Evolutionary conservation across 2,113 vertebrate species (phyloP), one percentile per base, ranked within the genome.

Genomic region (Sylvia atricapilla): DNA sequence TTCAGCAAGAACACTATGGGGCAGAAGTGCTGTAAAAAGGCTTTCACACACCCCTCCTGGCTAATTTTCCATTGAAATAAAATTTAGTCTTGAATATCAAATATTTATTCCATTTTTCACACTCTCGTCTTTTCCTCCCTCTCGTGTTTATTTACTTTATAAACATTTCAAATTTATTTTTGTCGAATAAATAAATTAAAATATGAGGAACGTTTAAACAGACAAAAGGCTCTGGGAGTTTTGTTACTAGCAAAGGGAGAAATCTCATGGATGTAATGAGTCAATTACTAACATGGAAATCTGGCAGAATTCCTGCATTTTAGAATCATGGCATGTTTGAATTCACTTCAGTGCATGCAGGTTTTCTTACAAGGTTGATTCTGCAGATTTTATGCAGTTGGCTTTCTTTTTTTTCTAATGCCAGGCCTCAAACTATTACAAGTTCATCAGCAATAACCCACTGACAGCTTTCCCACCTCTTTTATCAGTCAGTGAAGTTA

Each of bases 1-100:
- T 91, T 95, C 90, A 96, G 79, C 56, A 90, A 94, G 68, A 91
- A 88, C 33, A 84, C 27, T 44, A 30, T 43, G 73, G 64, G 72
- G 41, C 76, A 90, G 33, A 37, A 81, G 37, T 16, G 68, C 56
- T 84, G 87, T 47, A 44, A 72, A 91, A 91, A 68, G 60, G 47
- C 62, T 84, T 73, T 47, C 60, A 64, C 18, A 7, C 10, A 60
- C 18, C 28, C 39, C 56, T 80, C 43, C 41, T 49, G 33, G 13
- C 52, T 63, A 25, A 50, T 80, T 86, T 93, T 67, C 50, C 33
- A 39, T 30, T 67, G 50, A 90, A 82, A 52, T 78, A 81, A 88
- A 93, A 86, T 6, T 10, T 35, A 86, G 30, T 24, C 13, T 1
- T 41, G 39, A 74, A 88, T 92, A 83, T 44, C 55, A 90, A 89